Conservation (phyloP, 2,888 invertebrate species). For the Petrolisthes manimaculis region DNA sequence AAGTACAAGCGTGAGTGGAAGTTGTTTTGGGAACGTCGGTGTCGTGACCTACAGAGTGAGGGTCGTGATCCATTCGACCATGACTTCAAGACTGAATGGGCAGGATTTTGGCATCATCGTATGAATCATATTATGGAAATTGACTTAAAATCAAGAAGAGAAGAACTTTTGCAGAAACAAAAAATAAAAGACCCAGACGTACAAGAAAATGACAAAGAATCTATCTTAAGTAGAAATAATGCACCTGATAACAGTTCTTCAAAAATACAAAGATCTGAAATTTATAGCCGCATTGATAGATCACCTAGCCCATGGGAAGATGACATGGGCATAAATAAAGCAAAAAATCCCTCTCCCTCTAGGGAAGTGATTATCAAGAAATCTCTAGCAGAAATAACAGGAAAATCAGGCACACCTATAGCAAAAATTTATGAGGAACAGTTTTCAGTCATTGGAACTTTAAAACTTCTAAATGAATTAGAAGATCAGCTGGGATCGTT, state of each 20-base stretch:
- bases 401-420: background rate
- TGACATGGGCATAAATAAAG: conserved; percentile 66
- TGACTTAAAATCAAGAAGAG: conserved; percentile 35
- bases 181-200: conserved; percentile 23
- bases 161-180: conserved; percentile 41
- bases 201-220: conserved; percentile 20
- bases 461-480: conserved; percentile 83
- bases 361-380: background rate
- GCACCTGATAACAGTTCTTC: background rate
- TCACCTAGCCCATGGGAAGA: conserved; percentile 71
- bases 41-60: conserved; percentile 82
- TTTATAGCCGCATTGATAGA: conserved; percentile 65
- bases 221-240: conserved; percentile 9
- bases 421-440: conserved; percentile 35
- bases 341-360: conserved; percentile 66
- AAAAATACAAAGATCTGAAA: conserved; percentile 1
- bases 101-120: conserved; percentile 84
- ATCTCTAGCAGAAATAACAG: background rate
- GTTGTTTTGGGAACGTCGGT: conserved; percentile 87
- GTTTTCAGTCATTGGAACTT: conserved; percentile 66
- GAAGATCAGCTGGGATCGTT: conserved; percentile 87
- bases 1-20: conserved; percentile 91
- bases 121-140: conserved; percentile 79
- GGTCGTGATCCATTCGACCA: conserved; percentile 83
- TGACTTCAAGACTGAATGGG: conserved; percentile 92